phyloP scores from a whole-genome alignment of 2,113 vertebrate genomes.

The Helogale parvula region DNA sequence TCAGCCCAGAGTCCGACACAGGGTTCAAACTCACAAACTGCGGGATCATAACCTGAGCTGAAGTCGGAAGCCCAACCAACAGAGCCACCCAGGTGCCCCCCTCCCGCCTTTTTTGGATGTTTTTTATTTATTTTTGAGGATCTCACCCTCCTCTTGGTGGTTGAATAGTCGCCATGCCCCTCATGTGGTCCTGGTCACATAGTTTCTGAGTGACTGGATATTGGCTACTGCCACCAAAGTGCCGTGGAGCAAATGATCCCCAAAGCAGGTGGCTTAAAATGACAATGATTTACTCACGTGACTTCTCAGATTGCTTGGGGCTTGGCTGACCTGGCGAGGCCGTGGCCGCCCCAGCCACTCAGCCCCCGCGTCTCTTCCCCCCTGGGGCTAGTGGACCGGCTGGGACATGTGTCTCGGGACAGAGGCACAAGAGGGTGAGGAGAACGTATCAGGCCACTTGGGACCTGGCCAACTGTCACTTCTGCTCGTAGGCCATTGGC shows the following conservation, averaged over 20 bases:
- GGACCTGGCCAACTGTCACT: not conserved
- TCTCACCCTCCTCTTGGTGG: not conserved
- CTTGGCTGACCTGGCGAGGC: not conserved
- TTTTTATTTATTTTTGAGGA: no score
- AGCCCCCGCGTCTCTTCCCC: not conserved
- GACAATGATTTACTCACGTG: rapidly evolving
- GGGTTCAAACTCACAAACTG: not conserved
- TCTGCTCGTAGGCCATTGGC: not conserved
- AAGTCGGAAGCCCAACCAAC: not conserved
- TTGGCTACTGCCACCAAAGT: not conserved
- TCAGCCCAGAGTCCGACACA: no score
- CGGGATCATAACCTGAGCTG: not conserved
- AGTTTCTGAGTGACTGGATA: not conserved
- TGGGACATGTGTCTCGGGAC: rapidly evolving
- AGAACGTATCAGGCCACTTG: not conserved
- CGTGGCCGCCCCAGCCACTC: not conserved
- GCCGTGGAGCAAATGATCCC: not conserved
- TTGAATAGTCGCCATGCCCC: not conserved
- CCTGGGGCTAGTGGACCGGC: not conserved
- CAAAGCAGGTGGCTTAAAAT: not conserved
- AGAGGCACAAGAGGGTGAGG: not conserved
- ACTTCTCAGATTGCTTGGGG: not conserved
- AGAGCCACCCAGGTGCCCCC: not conserved
- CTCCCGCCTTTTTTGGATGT: no score
- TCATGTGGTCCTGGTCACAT: not conserved